phyloP scores from a whole-genome alignment of 2,888 invertebrate genomes.

The Caenorhabditis japonica region DNA sequence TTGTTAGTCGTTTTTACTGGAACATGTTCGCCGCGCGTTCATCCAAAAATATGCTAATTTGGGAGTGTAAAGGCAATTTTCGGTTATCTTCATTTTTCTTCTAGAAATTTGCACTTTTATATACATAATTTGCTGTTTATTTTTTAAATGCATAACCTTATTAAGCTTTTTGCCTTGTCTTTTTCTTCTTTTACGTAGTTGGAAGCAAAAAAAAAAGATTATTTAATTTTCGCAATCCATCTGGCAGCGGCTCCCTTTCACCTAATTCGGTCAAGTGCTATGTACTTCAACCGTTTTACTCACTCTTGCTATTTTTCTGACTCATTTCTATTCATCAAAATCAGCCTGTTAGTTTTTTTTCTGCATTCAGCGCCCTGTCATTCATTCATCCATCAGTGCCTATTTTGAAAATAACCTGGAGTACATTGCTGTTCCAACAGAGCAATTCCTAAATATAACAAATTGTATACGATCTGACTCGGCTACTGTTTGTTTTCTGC shows the following conservation, averaged over 20 bases:
- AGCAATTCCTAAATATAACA: constrained; percentile 49
- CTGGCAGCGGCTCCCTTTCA: constrained; percentile 19
- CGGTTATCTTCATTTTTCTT: not conserved
- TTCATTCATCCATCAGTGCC: constrained; percentile 1
- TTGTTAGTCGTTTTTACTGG: not conserved
- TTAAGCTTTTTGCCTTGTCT: too few relatives aligned
- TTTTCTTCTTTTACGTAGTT: too few relatives aligned
- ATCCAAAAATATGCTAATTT: constrained; percentile 4
- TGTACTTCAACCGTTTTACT: not conserved
- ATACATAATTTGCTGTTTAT: too few relatives aligned
- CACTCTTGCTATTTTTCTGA: not conserved
- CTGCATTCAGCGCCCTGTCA: not conserved
- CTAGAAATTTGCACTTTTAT: constrained; percentile 4
- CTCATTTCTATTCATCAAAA: constrained; percentile 1
- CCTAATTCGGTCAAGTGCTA: constrained; percentile 42
- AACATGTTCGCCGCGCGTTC: not conserved
- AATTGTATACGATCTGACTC: constrained; percentile 51
- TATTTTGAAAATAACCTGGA: constrained; percentile 49
- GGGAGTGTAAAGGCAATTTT: constrained; percentile 1
- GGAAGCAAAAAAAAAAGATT: too few relatives aligned
- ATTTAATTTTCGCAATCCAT: constrained; percentile 1
- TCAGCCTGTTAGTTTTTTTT: constrained; percentile 2
- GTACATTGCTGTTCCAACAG: constrained; percentile 47
- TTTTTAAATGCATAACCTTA: too few relatives aligned
- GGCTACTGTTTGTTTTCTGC: constrained; percentile 45